Base-by-base conservation (phyloP, 1,140 invertebrate species). In the Cotesia typhae region DNA sequence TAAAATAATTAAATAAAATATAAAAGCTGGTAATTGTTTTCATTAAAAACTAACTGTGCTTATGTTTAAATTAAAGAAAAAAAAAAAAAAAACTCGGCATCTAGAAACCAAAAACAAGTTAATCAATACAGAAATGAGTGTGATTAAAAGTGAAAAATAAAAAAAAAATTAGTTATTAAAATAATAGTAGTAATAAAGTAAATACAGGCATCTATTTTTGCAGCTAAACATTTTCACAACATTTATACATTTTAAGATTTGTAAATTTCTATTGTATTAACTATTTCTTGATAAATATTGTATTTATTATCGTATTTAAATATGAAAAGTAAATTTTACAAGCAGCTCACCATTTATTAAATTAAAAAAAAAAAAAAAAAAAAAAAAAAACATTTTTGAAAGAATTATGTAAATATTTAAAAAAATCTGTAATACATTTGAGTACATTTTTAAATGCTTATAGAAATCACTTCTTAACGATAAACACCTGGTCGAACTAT, bases 161-260 rank as follows among this genome's bases (percentile, higher is more conserved):
- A 53, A 17, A 17, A 52, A 59, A 69, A 64, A 67, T 70, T 63
- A 74, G 14, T 28, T 52, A 59, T 36, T 7, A 60, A 72, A 69
- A 41, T 38, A 53, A 12, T 70, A 57, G 59, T 47, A 64, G 5
- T 4, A 14, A 68, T 17, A 74, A 77, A 73, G 6, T 10, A 71
- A 64, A 73, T 73, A 79, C 73, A 77, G 75, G 77, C 78, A 80
- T 84, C 82, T 84, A 83, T 85, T 83, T 84, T 85, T 83, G 76
- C 80, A 85, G 79, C 77, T 78, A 79, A 67, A 71, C 69, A 68
- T 81, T 84, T 82, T 82, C 77, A 78, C 71, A 75, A 76, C 68
- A 74, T 81, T 84, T 81, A 72, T 70, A 71, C 47, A 53, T 63
- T 75, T 67, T 67, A 51, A 71, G 67, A 75, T 68, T 61, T 61